Conservation (phyloP, 2,797 vertebrate genomes). For the Loris lydekkerianus region DNA sequence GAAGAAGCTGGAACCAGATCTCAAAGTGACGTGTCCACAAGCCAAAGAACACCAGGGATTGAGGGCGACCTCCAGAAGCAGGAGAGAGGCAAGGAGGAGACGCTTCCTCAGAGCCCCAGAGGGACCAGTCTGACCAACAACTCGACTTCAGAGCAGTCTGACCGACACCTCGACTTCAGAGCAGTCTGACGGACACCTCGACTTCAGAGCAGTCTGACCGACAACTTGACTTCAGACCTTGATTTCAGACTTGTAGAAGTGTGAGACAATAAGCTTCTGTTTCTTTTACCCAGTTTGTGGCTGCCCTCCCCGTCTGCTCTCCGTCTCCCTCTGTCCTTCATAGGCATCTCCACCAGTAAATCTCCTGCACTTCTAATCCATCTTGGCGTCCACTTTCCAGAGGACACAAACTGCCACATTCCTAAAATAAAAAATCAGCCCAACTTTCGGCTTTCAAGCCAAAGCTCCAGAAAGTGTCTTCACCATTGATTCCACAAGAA, state of each 20-base stretch:
- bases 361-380: not conserved
- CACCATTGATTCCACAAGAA: not conserved
- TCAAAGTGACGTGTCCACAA: not conserved
- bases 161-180: not conserved
- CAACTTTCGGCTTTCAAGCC: not conserved
- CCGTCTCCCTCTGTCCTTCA: not conserved
- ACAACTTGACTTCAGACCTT: no score
- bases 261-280: not conserved
- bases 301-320: not conserved
- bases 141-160: not conserved
- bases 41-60: not conserved
- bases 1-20: not conserved
- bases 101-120: not conserved
- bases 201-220: not conserved
- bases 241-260: not conserved
- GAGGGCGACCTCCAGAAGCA: not conserved
- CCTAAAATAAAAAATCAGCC: not conserved
- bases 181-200: no score
- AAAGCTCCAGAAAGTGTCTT: not conserved
- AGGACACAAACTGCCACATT: not conserved
- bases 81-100: not conserved
- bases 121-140: not conserved
- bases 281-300: not conserved
- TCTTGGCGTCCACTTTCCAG: not conserved
- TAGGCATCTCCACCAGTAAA: not conserved